Conservation (phyloP, 2,888 invertebrate genomes). For the Volucella zonaria region DNA sequence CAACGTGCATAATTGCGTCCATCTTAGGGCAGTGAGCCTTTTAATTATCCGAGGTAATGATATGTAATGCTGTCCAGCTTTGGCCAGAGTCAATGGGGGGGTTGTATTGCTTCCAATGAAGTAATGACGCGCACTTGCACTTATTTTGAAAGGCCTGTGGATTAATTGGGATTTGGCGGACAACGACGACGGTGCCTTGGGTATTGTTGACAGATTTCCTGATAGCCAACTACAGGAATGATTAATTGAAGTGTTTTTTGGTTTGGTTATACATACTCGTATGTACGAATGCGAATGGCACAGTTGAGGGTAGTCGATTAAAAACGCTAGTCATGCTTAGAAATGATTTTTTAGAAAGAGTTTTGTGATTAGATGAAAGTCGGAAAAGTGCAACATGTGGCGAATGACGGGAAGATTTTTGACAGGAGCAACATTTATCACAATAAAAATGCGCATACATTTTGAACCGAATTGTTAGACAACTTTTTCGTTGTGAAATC, state of each 20-base stretch:
- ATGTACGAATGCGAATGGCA: background rate
- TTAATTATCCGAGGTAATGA: conserved; percentile 72
- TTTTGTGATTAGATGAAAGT: background rate
- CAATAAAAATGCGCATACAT: too few relatives aligned
- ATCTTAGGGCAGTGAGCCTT: conserved; percentile 57
- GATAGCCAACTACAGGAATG: conserved; percentile 39
- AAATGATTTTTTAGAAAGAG: conserved; percentile 20
- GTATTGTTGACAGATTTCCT: conserved; percentile 40
- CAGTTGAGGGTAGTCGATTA: background rate
- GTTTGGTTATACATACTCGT: conserved; percentile 34
- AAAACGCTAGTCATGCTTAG: conserved; percentile 57
- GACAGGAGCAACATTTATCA: too few relatives aligned
- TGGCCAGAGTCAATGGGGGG: conserved; percentile 5
- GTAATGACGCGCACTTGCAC: conserved; percentile 26
- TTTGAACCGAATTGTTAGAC: too few relatives aligned
- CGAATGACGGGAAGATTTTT: conserved; percentile 20
- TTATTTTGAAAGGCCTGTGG: conserved; percentile 35
- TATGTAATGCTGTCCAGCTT: conserved; percentile 55
- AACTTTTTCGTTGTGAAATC: too few relatives aligned
- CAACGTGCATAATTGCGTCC: conserved; percentile 51
- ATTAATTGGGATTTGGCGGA: conserved; percentile 55
- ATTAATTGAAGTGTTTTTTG: conserved; percentile 56
- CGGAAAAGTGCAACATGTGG: conserved; percentile 27
- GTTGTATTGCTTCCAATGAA: background rate
- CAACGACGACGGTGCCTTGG: background rate